phyloP scores from a whole-genome alignment of 2,113 vertebrate genomes.

The Halcyon senegalensis region DNA sequence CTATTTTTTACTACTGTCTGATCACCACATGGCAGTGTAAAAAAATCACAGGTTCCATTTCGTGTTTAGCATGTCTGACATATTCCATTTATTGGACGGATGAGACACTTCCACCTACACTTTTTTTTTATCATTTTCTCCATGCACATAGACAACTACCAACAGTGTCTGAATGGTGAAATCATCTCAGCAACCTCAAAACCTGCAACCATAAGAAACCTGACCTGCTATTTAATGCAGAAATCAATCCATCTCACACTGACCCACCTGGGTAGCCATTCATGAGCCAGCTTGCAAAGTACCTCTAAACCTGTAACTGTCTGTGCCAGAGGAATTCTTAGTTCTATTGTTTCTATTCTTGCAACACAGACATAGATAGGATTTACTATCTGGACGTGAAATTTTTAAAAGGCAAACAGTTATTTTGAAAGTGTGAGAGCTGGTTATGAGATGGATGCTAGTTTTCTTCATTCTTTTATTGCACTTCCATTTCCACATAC shows the following conservation, averaged over 20 bases:
- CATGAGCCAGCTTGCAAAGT: neutral
- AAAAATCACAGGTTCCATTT: neutral
- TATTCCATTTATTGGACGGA: neutral
- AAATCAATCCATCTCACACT: neutral
- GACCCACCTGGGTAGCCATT: neutral
- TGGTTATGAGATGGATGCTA: neutral
- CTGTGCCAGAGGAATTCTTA: neutral
- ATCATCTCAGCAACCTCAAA: neutral
- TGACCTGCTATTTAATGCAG: neutral
- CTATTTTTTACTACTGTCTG: neutral
- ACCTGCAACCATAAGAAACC: neutral
- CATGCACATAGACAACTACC: accelerated
- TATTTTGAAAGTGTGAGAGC: neutral
- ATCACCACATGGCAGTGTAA: neutral
- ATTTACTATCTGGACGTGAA: neutral
- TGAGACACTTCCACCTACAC: neutral
- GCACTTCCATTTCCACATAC: neutral
- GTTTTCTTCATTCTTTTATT: neutral
- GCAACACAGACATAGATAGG: accelerated
- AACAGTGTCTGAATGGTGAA: neutral
- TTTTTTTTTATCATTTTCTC: neutral
- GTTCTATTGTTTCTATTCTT: neutral
- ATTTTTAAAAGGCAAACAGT: neutral
- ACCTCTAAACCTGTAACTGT: neutral
- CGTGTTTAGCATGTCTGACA: neutral